A percentile compares a stretch with the other conserved stretches of the same genome.
Conservation (phyloP, 2,113 vertebrate genomes). For the Petrocephalus microphthalmus region DNA sequence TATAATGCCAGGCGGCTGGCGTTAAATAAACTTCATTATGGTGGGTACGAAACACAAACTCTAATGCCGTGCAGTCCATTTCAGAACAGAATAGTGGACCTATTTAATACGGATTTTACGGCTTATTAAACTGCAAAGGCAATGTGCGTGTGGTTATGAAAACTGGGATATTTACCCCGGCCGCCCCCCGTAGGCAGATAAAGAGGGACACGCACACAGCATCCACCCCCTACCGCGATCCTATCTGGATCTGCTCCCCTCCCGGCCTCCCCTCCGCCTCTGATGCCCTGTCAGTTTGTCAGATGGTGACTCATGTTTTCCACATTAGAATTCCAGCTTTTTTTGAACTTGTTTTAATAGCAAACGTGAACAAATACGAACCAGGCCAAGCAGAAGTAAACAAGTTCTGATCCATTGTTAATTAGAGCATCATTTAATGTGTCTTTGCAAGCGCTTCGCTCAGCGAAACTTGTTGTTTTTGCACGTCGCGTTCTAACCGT, state of each 20-base stretch:
- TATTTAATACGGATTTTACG: neutral
- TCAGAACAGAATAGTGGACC: neutral
- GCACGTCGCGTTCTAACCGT: neutral
- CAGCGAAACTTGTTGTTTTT: neutral
- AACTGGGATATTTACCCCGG: neutral
- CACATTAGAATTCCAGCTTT: slow-evolving; percentile 32
- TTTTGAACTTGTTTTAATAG: slow-evolving; percentile 32
- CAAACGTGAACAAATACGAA: slow-evolving; percentile 22
- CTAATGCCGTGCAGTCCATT: neutral
- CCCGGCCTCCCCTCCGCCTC: neutral
- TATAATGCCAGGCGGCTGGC: neutral
- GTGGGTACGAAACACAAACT: neutral
- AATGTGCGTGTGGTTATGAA: neutral
- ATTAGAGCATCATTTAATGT: slow-evolving; percentile 19
- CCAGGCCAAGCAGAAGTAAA: slow-evolving; percentile 27
- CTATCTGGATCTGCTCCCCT: neutral
- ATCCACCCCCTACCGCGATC: neutral
- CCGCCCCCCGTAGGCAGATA: neutral
- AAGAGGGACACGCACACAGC: neutral
- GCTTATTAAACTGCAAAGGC: neutral
- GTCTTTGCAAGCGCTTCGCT: neutral
- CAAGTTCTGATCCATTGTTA: slow-evolving; percentile 27
- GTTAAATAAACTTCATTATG: neutral
- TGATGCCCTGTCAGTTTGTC: slow-evolving; percentile 13
- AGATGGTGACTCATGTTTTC: slow-evolving; percentile 42